A percentile compares a stretch with the other conserved stretches of the same genome.
Evolutionary conservation across 2,888 invertebrate genomes (phyloP).

Genomic region (Melanchra persicariae): DNA sequence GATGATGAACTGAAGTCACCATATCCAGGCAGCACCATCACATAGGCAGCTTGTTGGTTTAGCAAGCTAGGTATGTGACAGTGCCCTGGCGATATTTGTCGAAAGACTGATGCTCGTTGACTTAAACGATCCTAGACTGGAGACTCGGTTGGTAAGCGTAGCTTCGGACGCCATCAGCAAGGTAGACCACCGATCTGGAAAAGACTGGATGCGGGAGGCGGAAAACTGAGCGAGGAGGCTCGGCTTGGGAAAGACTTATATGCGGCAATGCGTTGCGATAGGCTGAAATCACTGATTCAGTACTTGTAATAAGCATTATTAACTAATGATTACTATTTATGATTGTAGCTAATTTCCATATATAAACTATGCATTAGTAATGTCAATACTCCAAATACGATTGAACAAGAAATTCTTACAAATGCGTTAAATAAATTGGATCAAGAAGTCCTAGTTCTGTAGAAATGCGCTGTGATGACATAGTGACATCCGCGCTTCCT

Average conservation of each 20-base stretch:
- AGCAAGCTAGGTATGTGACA: too few relatives aligned
- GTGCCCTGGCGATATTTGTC: too few relatives aligned
- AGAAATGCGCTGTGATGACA: conserved; percentile 26
- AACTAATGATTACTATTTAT: too few relatives aligned
- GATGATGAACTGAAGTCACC: too few relatives aligned
- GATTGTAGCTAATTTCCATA: not conserved
- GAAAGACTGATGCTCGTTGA: too few relatives aligned
- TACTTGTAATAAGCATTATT: too few relatives aligned
- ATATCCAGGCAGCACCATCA: too few relatives aligned
- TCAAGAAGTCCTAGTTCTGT: conserved; percentile 13
- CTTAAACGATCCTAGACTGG: too few relatives aligned
- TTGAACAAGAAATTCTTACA: conserved; percentile 2
- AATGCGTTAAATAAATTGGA: conserved; percentile 22
- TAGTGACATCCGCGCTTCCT: conserved; percentile 26
- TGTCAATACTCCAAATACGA: not conserved
- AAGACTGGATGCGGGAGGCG: not conserved
- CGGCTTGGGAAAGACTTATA: not conserved
- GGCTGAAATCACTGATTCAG: not conserved
- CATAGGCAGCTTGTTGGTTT: too few relatives aligned
- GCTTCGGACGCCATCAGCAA: too few relatives aligned
- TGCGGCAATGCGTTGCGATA: not conserved
- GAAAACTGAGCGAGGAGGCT: too few relatives aligned
- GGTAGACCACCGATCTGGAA: not conserved
- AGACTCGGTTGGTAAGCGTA: too few relatives aligned
- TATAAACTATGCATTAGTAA: not conserved